Base-by-base conservation (phyloP, 1,140 invertebrate species). In the Cecropterus lyciades region DNA sequence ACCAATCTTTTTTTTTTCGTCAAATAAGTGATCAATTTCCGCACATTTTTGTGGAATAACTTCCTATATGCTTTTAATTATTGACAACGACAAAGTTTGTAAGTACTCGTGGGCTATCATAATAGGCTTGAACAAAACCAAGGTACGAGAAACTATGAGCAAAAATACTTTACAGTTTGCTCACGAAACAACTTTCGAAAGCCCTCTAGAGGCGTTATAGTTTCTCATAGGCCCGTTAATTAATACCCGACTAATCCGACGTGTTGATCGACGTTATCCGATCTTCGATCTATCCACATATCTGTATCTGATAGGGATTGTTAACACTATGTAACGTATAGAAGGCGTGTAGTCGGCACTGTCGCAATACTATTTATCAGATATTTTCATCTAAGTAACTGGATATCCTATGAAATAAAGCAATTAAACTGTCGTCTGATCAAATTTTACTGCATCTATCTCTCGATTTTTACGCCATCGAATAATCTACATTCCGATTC, bases 251-350 rank as follows among this genome's bases (percentile, higher is more conserved):
- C 62, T 85, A 84, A 86, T 86, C 74, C 73, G 73, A 70, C 70
- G 63, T 73, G 68, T 76, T 84, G 84, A 88, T 80, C 66, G 79
- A 81, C 81, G 76, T 74, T 86, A 88, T 86, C 81, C 72, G 63
- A 69, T 65, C 49, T 62, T 46, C 51, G 64, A 82, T 85, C 71
- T 63, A 53, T 69, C 63, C 65, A 57, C 43, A 63, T 69, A 66
- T 72, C 57, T 67, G 64, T 65, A 62, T 62, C 59, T 49, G 59
- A 62, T 62, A 62, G 59, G 59, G 59, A 62, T 51, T 49, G 59
- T 62, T 62, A 62, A 51, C 59, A 62, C 46, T 62, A 62, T 74
- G 73, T 72, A 73, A 79, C 71, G 71, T 71, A 74, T 73, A 70
- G 68, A 65, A 72, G 52, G 52, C 72, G 70, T 79, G 56, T 73